Base-by-base conservation (phyloP, 2,888 invertebrate genomes). In the Nebria salina region DNA sequence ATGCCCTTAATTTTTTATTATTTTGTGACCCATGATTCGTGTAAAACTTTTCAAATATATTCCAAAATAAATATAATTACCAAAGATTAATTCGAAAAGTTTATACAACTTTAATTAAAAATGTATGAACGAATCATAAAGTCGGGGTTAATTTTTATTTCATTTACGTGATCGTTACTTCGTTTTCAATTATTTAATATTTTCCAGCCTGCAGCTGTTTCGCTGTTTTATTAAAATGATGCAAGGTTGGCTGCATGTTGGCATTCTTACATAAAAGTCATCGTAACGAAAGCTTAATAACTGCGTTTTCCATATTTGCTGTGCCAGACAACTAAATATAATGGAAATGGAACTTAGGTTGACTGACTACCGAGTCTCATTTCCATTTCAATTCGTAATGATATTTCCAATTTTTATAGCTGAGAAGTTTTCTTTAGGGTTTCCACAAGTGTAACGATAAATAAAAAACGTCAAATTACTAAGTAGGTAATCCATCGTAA, bases 141-240 rank as follows among this genome's bases (percentile, higher is more conserved):
- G 20, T 26, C 13, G 6, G 70, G 2, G 13, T 0, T 11, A 20
- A 20, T 34, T 70, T 70, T 70, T 25, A 70, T 70, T 70, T 13
- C 5, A 70, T 70, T 15, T 26, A 70, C 70, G 70, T 70, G 70
- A 70, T 70, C 70, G 70, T 70, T 25, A 20, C 70, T 70, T 13
- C 70, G 70, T 26, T 70, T 70, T 25, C 70, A 70, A 70, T 70
- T 70, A 70, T 70, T 70, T 70, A 70, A 70, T 70, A 70, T 70
- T 70, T 70, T 70, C 3, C 34, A 70, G 54, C 54, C 54, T 11
- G 54, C 54, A 54, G 54, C 54, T 54, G 13, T 8, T 54, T 1
- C 54, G 54, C 11, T 54, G 2, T 54, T 54, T 54, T 54, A 54
- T 54, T 54, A 54, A 54, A 54, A 54, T 13, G 54, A 34, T 34